Evolutionary conservation across 2,797 vertebrate genomes (phyloP).

Genomic region (Ara ararauna): DNA sequence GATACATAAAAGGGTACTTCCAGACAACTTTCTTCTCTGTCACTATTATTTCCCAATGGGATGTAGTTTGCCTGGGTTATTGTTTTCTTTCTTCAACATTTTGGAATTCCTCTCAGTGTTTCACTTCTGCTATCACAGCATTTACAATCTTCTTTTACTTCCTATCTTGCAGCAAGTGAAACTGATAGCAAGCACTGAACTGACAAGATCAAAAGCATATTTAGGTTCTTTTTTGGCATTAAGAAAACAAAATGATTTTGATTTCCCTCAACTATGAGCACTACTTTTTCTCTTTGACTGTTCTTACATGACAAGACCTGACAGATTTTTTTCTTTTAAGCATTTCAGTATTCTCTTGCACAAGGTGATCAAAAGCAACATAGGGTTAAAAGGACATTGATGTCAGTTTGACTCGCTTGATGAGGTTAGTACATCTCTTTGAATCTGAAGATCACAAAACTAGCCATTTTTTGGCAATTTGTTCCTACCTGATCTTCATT

Average conservation of each 20-base stretch:
- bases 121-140: neutral
- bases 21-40: neutral
- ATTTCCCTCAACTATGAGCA: neutral
- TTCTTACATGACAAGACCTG: neutral
- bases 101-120: neutral
- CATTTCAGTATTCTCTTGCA: neutral
- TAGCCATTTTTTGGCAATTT: neutral
- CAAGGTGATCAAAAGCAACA: neutral
- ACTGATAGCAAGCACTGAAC: neutral
- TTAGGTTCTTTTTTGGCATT: neutral
- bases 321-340: neutral
- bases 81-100: neutral
- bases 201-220: neutral
- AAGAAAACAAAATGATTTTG: neutral
- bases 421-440: neutral
- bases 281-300: neutral
- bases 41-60: neutral
- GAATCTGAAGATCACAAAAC: constrained; percentile 6
- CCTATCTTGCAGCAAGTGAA: neutral
- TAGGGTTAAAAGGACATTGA: neutral
- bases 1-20: neutral
- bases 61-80: neutral
- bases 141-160: neutral
- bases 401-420: neutral
- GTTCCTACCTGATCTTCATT: neutral